Base-by-base conservation (phyloP, 2,888 invertebrate genomes). In the Fragum sueziense region DNA sequence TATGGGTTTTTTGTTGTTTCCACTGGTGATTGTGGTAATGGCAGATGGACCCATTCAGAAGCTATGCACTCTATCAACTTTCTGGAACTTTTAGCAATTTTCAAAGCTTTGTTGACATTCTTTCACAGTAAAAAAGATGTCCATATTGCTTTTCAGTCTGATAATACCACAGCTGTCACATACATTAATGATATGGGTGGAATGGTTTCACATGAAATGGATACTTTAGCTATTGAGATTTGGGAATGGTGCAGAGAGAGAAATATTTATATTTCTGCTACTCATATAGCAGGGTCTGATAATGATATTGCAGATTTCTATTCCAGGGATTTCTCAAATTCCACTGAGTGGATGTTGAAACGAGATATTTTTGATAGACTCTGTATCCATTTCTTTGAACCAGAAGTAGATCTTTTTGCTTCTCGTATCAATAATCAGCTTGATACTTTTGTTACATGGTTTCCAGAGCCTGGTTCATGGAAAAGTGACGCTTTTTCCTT, bases 161-260 rank as follows among this genome's bases (percentile, higher is more conserved):
- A 76, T 37, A 80, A 76, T 31, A 59, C 47, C 17, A 65, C 70
- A 25, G 65, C 59, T 65, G 59, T 70, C 7, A 31, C 41, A n/a
- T 79, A 79, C 62, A 34, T 79, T 22, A 70, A 70, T 47, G 54
- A 67, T 33, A 65, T 70, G 57, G 79, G 74, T 11, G 79, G 79
- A 22, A 74, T 79, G 31, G 31, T 27, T 25, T 77, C 77, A 25
- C 2, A 17, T 0, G 20, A 52, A 14, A 70, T 79, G 75, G 71
- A 79, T 70, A 9, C 1, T 22, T 65, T 62, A 34, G 79, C 79
- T 6, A 54, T 57, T 22, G 17, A 61, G 0, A 68, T 74, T 22
- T 79, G 79, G 79, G 7, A 52, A 0, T 75, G 71, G 75, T 79
- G 79, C 68, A 51, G 72, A 29, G 14, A 47, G 27, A 75, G 69